Conservation (phyloP, 1,140 invertebrate genomes). For the Musca vetustissima region DNA sequence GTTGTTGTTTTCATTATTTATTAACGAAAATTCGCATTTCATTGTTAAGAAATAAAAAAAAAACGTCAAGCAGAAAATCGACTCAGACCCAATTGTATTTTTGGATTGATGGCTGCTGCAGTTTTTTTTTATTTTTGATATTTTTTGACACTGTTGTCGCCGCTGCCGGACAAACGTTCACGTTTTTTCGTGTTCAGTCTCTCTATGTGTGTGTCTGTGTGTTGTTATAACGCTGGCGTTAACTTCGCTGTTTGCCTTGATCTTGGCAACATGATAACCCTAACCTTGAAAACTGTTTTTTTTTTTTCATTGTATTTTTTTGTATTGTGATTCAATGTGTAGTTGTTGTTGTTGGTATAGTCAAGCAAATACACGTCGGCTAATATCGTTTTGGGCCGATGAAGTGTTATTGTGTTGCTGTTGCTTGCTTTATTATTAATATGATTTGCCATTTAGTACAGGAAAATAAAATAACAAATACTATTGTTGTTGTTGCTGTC, state of each 20-base stretch:
- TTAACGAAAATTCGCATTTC: neutral
- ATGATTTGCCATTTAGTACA: too few species aligned
- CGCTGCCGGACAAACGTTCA: neutral
- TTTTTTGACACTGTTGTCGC: neutral
- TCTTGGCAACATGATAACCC: conserved; percentile 26
- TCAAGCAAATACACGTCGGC: too few species aligned
- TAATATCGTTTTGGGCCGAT: too few species aligned
- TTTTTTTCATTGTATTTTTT: conserved; percentile 13
- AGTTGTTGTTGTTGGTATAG: neutral
- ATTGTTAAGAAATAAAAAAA: conserved; percentile 8
- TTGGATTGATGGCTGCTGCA: too few species aligned
- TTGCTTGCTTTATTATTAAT: too few species aligned
- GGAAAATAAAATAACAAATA: too few species aligned
- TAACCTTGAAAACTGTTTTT: conserved; percentile 22
- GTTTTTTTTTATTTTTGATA: too few species aligned
- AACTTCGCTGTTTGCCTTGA: conserved; percentile 22
- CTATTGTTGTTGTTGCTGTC: too few species aligned
- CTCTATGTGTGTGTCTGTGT: neutral
- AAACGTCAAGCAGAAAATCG: neutral
- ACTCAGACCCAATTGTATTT: too few species aligned
- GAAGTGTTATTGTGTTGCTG: too few species aligned
- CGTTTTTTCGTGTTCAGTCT: too few species aligned
- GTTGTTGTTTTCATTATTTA: too few species aligned
- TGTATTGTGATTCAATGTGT: neutral
- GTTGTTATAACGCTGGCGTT: conserved; percentile 1